Evolutionary conservation across 1,140 invertebrate species (phyloP).

Genomic region (Pteromalus puparum): DNA sequence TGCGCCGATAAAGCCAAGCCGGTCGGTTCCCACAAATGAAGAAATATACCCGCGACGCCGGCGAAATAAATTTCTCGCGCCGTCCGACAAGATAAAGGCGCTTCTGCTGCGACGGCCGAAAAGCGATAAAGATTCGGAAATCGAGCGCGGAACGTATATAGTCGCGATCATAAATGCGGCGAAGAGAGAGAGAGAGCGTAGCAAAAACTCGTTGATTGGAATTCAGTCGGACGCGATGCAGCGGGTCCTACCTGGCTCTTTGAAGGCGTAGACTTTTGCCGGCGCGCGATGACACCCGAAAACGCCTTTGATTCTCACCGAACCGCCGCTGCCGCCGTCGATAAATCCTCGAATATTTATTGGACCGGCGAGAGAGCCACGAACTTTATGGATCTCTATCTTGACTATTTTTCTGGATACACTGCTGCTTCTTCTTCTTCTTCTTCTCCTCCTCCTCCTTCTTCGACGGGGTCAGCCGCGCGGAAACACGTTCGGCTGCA

Average conservation of each 20-base stretch:
- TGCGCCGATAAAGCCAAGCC: slow-evolving; percentile 11
- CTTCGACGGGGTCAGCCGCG: not conserved
- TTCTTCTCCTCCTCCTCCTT: not conserved
- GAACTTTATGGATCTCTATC: slow-evolving; percentile 29
- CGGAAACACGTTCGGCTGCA: not conserved
- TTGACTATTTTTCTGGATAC: slow-evolving; percentile 14
- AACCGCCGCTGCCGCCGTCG: slow-evolving; percentile 57
- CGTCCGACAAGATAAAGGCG: slow-evolving; percentile 33
- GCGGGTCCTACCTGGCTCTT: slow-evolving; percentile 61
- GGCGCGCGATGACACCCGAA: slow-evolving; percentile 62
- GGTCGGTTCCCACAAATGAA: slow-evolving; percentile 33
- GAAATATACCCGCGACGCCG: slow-evolving; percentile 22
- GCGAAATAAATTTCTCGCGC: slow-evolving; percentile 44
- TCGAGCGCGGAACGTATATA: slow-evolving; percentile 25
- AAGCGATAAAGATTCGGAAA: slow-evolving; percentile 53
- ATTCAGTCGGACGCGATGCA: slow-evolving; percentile 64
- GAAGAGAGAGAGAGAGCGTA: slow-evolving; percentile 12
- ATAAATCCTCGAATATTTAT: slow-evolving; percentile 69
- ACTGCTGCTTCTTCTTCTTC: not conserved
- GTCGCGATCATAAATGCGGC: not conserved
- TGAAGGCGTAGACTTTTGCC: slow-evolving; percentile 58
- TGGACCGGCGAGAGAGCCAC: slow-evolving; percentile 47
- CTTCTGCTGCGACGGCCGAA: not conserved
- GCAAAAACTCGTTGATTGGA: slow-evolving; percentile 69
- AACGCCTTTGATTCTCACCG: slow-evolving; percentile 67